These are phyloP conservation scores for Perdita meconis DNA, from an alignment of 2,888 invertebrate genomes.

Conservation along the genomic window DNA sequence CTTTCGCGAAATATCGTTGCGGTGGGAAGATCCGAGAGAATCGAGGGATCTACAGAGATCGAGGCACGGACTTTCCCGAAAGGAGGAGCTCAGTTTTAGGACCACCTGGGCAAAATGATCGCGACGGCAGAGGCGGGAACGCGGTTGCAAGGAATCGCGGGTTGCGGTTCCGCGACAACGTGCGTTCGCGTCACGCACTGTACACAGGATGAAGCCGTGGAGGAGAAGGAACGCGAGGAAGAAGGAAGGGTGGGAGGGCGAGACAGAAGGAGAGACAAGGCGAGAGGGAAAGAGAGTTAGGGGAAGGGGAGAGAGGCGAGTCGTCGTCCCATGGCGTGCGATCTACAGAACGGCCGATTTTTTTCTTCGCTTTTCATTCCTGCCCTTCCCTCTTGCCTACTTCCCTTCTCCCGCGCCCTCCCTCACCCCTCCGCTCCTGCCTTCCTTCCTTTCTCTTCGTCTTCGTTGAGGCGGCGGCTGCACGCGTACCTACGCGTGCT, in stretches of 20 bases:
- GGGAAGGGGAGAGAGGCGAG: conserved; percentile 41
- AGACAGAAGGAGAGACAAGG: conserved; percentile 17
- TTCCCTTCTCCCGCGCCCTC: conserved; percentile 7
- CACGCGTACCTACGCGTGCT: conserved; percentile 50
- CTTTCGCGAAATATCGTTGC: not conserved
- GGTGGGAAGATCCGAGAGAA: not conserved
- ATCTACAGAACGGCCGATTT: conserved; percentile 77
- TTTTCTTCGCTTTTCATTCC: conserved; percentile 75
- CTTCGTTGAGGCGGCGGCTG: conserved; percentile 44
- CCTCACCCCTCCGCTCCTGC: no score
- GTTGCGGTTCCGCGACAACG: conserved; percentile 63
- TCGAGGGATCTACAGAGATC: no score
- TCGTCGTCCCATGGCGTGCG: conserved; percentile 74
- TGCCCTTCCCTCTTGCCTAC: conserved; percentile 36
- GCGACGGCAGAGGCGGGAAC: conserved; percentile 33
- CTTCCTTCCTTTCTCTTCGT: conserved; percentile 44
- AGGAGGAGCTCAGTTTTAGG: not conserved
- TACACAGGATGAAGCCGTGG: conserved; percentile 56
- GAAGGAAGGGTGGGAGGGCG: conserved; percentile 1
- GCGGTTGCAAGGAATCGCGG: conserved; percentile 55
- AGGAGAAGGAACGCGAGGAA: conserved; percentile 15
- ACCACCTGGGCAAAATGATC: conserved; percentile 33
- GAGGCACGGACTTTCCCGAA: not conserved
- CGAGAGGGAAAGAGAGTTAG: conserved; percentile 25
- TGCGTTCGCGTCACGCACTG: conserved; percentile 72